A percentile compares a stretch with the other conserved stretches of the same genome.
Evolutionary conservation across 2,888 invertebrate species (phyloP).

Genomic region (Plemyria rubiginata): DNA sequence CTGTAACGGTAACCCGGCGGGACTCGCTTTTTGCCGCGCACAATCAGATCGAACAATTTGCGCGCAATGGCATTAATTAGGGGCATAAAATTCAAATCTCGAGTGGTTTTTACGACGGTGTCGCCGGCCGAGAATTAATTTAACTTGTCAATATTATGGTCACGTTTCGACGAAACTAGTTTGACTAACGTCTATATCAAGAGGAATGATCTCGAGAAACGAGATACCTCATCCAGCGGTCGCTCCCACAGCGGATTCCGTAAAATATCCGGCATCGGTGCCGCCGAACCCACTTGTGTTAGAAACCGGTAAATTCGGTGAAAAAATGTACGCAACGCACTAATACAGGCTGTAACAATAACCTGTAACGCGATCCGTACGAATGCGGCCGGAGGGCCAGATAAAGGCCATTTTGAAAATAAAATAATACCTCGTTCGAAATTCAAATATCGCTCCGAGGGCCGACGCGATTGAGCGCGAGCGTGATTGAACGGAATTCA

Average conservation of each 20-base stretch:
- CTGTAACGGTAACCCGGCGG: conserved; percentile 69
- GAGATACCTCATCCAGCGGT: conserved; percentile 62
- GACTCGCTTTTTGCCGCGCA: conserved; percentile 68
- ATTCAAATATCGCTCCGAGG: conserved; percentile 67
- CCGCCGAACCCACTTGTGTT: conserved; percentile 48
- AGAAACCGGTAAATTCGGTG: conserved; percentile 67
- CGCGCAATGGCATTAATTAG: conserved; percentile 72
- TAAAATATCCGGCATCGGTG: conserved; percentile 68
- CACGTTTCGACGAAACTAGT: conserved; percentile 74
- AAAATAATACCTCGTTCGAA: conserved; percentile 68
- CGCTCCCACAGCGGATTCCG: conserved; percentile 73
- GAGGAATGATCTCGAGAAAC: conserved; percentile 75
- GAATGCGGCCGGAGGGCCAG: conserved; percentile 76
- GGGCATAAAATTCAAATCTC: conserved; percentile 69
- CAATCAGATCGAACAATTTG: conserved; percentile 72
- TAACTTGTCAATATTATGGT: conserved; percentile 77
- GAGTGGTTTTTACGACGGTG: conserved; percentile 56
- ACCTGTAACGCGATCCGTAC: conserved; percentile 78
- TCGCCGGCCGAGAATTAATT: conserved; percentile 68
- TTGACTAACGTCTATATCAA: conserved; percentile 66
- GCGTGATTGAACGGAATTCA: conserved; percentile 61
- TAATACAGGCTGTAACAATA: conserved; percentile 76
- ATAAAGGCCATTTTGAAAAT: conserved; percentile 73
- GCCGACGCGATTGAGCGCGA: conserved; percentile 39
- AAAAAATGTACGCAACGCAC: conserved; percentile 50